Evolutionary conservation across 2,797 vertebrate species (phyloP), one percentile per base, ranked within the genome.

Genomic region (Lates japonicus): DNA sequence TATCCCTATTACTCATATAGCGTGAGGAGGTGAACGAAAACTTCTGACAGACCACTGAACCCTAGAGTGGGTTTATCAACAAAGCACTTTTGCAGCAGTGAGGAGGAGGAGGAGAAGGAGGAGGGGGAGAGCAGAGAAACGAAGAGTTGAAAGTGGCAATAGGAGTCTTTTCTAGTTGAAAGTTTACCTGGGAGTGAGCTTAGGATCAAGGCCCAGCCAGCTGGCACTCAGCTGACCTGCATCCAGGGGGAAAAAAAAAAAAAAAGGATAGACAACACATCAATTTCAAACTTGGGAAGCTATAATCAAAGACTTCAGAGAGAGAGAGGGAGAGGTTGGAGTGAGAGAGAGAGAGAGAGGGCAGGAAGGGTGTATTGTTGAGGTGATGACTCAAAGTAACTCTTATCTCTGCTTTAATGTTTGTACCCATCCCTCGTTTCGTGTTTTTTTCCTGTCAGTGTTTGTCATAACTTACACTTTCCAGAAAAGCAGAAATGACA

Each of bases 71-170:
- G 59, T 86, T 90, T 91, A 91, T 92, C 84, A 90, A 87, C 84
- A 88, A 90, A 88, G 76, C 63, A 60, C 55, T 82, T 68, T 75
- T 63, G 44, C 62, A 31, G 81, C 72, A 59, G 76, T 22, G 61
- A 66, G 68, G 68, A 76, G 59, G 51, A 74, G 60, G 29, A 65
- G 7, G 63, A 69, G 17, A 57, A 76, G 29, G 46, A 59, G 2
- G 22, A 70, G 5, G n/a, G 57, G 60, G 44, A 58, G 58, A 65
- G 70, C 20, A 71, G 71, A 58, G 35, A 81, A 79, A 82, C 80
- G 70, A 82, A 83, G 57, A 87, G 87, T 86, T 91, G 71, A 93
- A 91, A 87, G 88, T 69, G 83, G 80, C 80, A 86, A 78, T 66
- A 57, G 84, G 89, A 70, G 64, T 80, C 80, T 88, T 87, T 91